Percentiles rank a stretch among this genome's conserved stretches.
Evolutionary conservation across 2,797 vertebrate species (phyloP).

Genomic region (Liasis olivaceus): DNA sequence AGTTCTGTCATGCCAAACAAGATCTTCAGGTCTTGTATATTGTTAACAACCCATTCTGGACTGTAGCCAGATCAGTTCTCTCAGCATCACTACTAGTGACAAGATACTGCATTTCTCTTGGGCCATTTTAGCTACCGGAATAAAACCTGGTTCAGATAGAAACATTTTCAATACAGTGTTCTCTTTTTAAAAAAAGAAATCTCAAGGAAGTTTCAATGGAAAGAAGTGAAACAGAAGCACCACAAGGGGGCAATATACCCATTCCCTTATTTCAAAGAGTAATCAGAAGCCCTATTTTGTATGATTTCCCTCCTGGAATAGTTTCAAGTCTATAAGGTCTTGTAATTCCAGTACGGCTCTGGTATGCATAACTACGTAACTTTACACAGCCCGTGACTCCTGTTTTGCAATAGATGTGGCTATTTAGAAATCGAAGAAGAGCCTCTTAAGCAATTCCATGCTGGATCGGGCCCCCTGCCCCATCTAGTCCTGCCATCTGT

Average conservation of each 20-base stretch:
- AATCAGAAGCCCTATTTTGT: fast-evolving
- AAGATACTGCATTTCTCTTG: not conserved
- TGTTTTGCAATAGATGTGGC: not conserved
- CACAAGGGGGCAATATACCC: constrained; percentile 43
- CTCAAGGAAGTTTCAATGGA: not conserved
- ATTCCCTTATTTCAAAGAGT: not conserved
- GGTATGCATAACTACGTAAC: fast-evolving
- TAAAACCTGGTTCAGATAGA: not conserved
- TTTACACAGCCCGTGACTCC: not conserved
- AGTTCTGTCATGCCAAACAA: not conserved
- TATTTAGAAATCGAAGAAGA: not conserved
- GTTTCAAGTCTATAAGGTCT: fast-evolving
- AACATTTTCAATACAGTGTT: not conserved
- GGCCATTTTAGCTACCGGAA: not conserved
- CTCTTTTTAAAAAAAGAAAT: no score
- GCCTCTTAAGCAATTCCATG: not conserved
- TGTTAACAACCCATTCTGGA: not conserved
- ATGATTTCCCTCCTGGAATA: not conserved
- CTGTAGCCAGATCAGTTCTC: not conserved
- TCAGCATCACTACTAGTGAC: not conserved
- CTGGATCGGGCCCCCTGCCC: no score
- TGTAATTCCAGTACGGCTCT: fast-evolving
- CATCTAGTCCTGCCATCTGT: not conserved
- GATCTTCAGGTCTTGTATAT: not conserved
- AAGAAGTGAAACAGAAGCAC: not conserved